A percentile compares a stretch with the other conserved stretches of the same genome.
These are phyloP conservation scores for Globia sparganii DNA, from an alignment of 2,888 invertebrate species.

Conservation along the genomic window DNA sequence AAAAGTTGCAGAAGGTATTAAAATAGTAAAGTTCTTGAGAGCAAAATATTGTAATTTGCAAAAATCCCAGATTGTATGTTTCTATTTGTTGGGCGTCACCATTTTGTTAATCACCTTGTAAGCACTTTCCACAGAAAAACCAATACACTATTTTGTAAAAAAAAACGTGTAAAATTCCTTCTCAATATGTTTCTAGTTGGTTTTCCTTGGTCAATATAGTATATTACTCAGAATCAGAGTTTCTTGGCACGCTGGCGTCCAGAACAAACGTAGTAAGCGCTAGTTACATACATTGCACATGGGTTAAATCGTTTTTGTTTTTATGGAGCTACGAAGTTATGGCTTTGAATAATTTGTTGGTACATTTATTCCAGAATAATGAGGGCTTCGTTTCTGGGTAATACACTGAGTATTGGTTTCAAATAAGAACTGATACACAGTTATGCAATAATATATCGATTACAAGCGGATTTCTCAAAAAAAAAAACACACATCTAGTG, in stretches of 20 bases:
- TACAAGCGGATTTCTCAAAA: not conserved
- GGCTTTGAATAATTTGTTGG: conserved; percentile 13
- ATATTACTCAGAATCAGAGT: conserved; percentile 54
- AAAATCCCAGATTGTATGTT: too few relatives aligned
- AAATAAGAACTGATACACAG: not conserved
- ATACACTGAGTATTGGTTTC: not conserved
- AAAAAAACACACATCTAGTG: not conserved
- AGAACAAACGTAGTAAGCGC: conserved; percentile 6
- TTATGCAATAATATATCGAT: not conserved
- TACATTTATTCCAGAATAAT: not conserved
- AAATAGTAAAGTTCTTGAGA: not conserved
- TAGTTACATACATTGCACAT: conserved; percentile 22
- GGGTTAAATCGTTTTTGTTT: conserved; percentile 46
- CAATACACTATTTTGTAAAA: not conserved
- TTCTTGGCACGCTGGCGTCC: conserved; percentile 54
- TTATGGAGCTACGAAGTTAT: conserved; percentile 21
- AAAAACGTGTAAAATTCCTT: conserved; percentile 18
- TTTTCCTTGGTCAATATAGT: conserved; percentile 54
- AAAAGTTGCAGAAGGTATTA: not conserved
- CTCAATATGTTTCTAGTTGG: conserved; percentile 32
- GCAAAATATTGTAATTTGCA: not conserved
- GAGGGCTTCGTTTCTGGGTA: not conserved
- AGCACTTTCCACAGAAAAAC: not conserved
- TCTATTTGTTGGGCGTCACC: not conserved
- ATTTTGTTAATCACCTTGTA: not conserved